Evolutionary conservation across 2,797 vertebrate species (phyloP), one percentile per base, ranked within the genome.

Genomic region (Arnoldichthys spilopterus): DNA sequence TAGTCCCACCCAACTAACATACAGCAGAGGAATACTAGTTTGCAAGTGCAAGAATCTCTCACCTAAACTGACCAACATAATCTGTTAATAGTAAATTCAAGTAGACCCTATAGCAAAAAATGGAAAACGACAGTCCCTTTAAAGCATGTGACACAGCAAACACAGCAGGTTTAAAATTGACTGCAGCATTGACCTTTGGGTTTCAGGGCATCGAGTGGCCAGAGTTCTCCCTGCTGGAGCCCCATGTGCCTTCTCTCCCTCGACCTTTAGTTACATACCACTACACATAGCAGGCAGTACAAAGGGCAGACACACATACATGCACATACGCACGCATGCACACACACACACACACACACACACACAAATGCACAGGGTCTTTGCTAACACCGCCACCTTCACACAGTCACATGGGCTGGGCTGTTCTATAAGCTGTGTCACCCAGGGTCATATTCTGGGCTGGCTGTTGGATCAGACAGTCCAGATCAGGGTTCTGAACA

Each of bases 241-340:
- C 90, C 84, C 91, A 86, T 86, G 78, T 26, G 85, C 89, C 87
- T 86, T 89, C 89, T 85, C 89, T 88, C 90, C 88, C 90, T 87
- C 85, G 89, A 92, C 92, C 91, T 94, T 94, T 92, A 91, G 89
- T 84, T 86, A 89, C 91, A 93, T 93, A 92, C 92, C 93, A 91
- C 87, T 84, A 89, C 89, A 90, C 91, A 93, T 91, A 93, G 90
- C 92, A 89, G 89, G 88, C 85, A 78, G 90, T 90, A 91, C 89
- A 93, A 92, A 93, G 90, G 89, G 88, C 88, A 91, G 86, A 45
- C 69, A 63, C 53, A 73, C 54, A 28, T 22, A 54, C 40, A 62
- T 13, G 32, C 51, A 61, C 64, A 37, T 47, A 37, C 63, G 54
- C 64, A 47, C 51, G 73, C 43, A 40, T 40, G 45, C 47, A 72